These are phyloP conservation scores for Poeciliopsis paucimaculata DNA, from an alignment of 2,797 vertebrate species.

Conservation along the genomic window DNA sequence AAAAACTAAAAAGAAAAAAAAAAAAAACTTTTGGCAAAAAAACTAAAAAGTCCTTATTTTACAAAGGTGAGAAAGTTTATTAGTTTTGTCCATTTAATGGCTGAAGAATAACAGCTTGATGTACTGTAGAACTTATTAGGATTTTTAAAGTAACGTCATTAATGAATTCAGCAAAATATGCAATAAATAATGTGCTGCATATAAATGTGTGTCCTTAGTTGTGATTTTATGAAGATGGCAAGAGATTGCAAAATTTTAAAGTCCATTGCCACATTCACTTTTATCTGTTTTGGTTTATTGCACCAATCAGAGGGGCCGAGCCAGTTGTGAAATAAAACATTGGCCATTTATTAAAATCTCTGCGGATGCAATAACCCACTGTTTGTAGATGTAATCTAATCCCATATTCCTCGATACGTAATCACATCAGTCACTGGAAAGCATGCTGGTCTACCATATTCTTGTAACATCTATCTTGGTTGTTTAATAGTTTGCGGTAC, in stretches of 20 bases:
- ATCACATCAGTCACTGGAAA: conserved; percentile 44
- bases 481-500: conserved; percentile 31
- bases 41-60: too few species aligned
- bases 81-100: background rate
- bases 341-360: conserved; percentile 48
- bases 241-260: conserved; percentile 40
- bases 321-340: conserved; percentile 53
- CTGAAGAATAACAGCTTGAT: background rate
- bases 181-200: background rate
- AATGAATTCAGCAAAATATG: background rate
- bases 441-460: conserved; percentile 38
- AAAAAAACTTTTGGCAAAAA: background rate
- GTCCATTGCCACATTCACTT: conserved; percentile 21
- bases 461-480: conserved; percentile 26
- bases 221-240: conserved; percentile 1
- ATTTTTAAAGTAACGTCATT: background rate
- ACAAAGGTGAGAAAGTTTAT: background rate
- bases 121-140: too few species aligned
- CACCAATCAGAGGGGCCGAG: conserved; percentile 24
- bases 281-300: conserved; percentile 31
- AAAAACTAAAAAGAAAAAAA: background rate
- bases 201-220: background rate
- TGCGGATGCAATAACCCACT: conserved; percentile 37
- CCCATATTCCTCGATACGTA: conserved; percentile 29
- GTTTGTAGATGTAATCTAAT: conserved; percentile 25